Conservation (phyloP, 2,113 vertebrate genomes). For the Salvator merianae region DNA sequence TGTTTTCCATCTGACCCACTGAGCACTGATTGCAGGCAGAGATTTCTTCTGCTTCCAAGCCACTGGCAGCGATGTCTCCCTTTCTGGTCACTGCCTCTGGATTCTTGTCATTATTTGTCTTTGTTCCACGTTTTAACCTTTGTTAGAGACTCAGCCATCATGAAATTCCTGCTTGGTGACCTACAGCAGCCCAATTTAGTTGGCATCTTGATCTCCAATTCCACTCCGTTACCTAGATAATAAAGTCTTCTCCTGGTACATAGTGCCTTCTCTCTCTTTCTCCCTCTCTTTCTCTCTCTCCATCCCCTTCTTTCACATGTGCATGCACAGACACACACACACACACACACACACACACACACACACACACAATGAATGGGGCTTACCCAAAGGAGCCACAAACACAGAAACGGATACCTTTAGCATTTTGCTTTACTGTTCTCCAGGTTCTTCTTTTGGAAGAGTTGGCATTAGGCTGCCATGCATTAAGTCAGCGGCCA, state of each 20-base stretch:
- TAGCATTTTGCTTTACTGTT: no score
- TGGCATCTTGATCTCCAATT: constrained; percentile 54
- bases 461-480: no score
- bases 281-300: not conserved
- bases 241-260: not conserved
- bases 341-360: no score
- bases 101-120: constrained; percentile 58
- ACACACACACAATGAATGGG: no score
- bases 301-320: not conserved
- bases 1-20: constrained; percentile 48
- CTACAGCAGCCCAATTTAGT: constrained; percentile 52
- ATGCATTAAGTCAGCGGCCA: no score
- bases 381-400: no score
- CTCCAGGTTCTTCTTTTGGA: no score
- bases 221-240: constrained; percentile 13
- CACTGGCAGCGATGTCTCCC: not conserved
- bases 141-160: constrained; percentile 54
- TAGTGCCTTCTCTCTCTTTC: not conserved
- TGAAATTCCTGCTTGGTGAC: constrained; percentile 61
- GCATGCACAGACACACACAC: no score
- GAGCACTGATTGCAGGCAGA: constrained; percentile 55
- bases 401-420: no score
- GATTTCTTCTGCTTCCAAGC: constrained; percentile 57
- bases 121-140: constrained; percentile 66
- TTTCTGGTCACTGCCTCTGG: constrained; percentile 63